Base-by-base conservation (phyloP, 2,888 invertebrate species). In the Biston betularia region DNA sequence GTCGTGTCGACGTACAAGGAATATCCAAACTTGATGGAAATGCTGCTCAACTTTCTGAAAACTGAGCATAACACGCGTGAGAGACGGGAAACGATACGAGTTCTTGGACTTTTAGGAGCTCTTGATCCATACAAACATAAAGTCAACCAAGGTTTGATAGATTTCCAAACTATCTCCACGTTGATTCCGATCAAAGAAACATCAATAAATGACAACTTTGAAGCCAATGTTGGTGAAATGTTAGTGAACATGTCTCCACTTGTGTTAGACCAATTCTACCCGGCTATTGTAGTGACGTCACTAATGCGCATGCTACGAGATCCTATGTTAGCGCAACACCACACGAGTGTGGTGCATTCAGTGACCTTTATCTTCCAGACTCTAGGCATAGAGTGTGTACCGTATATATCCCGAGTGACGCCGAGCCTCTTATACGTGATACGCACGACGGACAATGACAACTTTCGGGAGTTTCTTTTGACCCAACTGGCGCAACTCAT, bases 41-140 rank as follows among this genome's bases (percentile, higher is more conserved):
- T 98, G 61, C 92, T 99, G 8, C 96, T 99, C 34, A 98, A 97
- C 82, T 98, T 99, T 83, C 93, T 99, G 49, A 99, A 99, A 93
- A 98, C 98, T 0, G 99, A 99, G 84, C 98, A 98, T 83, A 97
- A 98, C 63, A 95, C 96, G 0, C 95, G 96, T 59, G 98, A 99
- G 63, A 94, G 98, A 35, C 94, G 97, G 40, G 97, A 99, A 93
- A 98, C 98, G 0, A 98, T 99, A 68, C 95, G 99, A 45, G 98
- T 99, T 8, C 92, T 99, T 38, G 99, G 99, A 0, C 92, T 99
- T 10, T 93, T 99, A 0, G 99, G 99, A 6, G 99, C 99, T 0
- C 94, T 99, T 77, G 99, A 99, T 94, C 99, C 99, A 0, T 99
- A 99, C 90, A 98, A 98, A 81, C 98, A 99, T 85, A 99, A 99